Base-by-base conservation (phyloP, 2,797 vertebrate species). In the Hemibagrus guttatus region DNA sequence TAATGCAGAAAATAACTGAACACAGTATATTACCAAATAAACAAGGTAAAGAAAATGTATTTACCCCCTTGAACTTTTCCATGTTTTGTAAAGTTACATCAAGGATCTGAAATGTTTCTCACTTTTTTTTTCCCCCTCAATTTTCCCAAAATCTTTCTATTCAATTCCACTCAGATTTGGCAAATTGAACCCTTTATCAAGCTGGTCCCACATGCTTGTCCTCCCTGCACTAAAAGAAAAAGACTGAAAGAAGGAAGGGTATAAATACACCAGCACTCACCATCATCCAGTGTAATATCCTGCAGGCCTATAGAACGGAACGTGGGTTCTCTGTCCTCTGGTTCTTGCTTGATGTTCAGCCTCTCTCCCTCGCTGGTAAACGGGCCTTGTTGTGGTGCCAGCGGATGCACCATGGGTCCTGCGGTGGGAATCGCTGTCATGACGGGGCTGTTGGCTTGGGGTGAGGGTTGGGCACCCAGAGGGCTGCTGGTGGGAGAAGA, bases 271-370 rank as follows among this genome's bases (percentile, higher is more conserved):
- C 66, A 84, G 54, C 74, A 93, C 97, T 97, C 95, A 99, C 98
- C 98, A 91, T 99, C 98, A 90, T 99, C 98, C 93, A 99, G 95
- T 0, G 98, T 99, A 94, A 99, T 99, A 95, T 99, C 98, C 92
- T 99, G 98, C 68, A 99, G 95, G 92, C 98, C 98, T 42, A 99
- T 98, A 58, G 97, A 95, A 89, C 97, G 96, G 94, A 99, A 99
- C 91, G 96, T 97, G 90, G 97, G 94, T 91, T 99, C 98, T 86
- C 91, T 93, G 75, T 99, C 98, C 91, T 98, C 98, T 0, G 98
- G 98, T 92, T 99, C 98, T 74, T 97, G 95, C 93, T 99, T 99
- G 94, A 99, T 96, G 95, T 94, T 97, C 90, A 96, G 81, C 89
- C 94, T 92, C 92, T 97, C 93, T 78, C 92, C 95, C 2, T 97